phyloP scores from a whole-genome alignment of 1,140 invertebrate species.

The Drosophila ohnishii region DNA sequence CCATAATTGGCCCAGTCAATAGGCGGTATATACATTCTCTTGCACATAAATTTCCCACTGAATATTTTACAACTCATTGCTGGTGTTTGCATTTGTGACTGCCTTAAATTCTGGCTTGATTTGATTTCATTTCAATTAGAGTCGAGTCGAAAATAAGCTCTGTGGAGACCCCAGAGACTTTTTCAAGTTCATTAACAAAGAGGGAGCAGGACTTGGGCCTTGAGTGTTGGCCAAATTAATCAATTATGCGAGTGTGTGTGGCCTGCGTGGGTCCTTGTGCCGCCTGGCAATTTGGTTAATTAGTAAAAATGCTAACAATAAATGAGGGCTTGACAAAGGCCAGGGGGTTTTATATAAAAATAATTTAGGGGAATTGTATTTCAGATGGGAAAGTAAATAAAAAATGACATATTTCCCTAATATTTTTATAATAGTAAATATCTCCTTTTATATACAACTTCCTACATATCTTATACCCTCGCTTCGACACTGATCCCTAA shows the following conservation, averaged over 20 bases:
- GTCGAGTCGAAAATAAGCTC: slow-evolving; percentile 12
- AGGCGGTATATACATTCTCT: slow-evolving; percentile 18
- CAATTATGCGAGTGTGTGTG: slow-evolving; percentile 46
- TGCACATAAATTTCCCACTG: slow-evolving; percentile 49
- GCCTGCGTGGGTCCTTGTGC: slow-evolving; percentile 12
- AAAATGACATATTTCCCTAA: too few species aligned
- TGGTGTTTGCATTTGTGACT: slow-evolving; percentile 45
- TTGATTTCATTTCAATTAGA: slow-evolving; percentile 72
- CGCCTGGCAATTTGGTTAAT: slow-evolving; percentile 69
- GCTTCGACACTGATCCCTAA: neutral
- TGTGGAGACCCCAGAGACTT: slow-evolving; percentile 20
- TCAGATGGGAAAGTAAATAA: too few species aligned
- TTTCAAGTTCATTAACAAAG: slow-evolving; percentile 68
- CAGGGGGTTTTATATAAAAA: neutral
- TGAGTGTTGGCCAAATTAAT: slow-evolving; percentile 56
- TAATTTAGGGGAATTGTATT: neutral
- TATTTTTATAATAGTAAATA: too few species aligned
- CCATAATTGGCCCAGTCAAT: slow-evolving; percentile 77
- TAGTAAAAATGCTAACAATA: slow-evolving; percentile 70
- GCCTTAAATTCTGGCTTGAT: slow-evolving; percentile 50
- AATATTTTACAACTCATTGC: slow-evolving; percentile 51
- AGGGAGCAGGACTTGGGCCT: slow-evolving; percentile 21
- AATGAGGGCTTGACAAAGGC: slow-evolving; percentile 27
- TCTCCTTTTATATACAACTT: neutral
- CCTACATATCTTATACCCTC: too few species aligned